Evolutionary conservation across 2,888 invertebrate genomes (phyloP).

Genomic region (Eupithecia dodoneata): DNA sequence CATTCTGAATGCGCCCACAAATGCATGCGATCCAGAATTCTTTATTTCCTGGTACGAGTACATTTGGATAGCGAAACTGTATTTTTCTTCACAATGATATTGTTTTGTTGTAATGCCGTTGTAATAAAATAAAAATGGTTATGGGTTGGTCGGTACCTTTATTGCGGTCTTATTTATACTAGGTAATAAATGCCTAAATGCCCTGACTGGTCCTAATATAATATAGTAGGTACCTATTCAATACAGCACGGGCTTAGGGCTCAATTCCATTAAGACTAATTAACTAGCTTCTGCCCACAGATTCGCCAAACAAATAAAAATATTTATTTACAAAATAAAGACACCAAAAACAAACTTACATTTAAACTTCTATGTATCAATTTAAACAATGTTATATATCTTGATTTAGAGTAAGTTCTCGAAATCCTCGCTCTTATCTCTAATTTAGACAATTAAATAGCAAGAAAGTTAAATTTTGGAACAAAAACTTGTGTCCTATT

Average conservation of each 20-base stretch:
- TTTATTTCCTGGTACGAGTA: constrained; percentile 52
- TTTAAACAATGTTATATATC: no score
- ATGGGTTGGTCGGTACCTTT: neutral
- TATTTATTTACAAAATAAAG: no score
- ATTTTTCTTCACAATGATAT: constrained; percentile 26
- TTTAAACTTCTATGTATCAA: no score
- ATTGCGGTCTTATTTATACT: neutral
- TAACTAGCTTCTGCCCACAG: no score
- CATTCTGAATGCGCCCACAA: constrained; percentile 36
- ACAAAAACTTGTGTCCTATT: neutral
- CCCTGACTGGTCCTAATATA: no score
- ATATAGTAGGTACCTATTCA: no score
- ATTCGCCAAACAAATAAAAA: no score
- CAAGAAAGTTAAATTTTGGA: neutral
- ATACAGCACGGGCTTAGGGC: no score
- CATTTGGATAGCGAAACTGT: constrained; percentile 38
- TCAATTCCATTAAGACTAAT: no score
- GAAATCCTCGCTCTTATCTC: no score
- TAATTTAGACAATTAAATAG: neutral
- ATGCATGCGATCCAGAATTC: constrained; percentile 60
- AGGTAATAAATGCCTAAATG: neutral
- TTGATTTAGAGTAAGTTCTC: no score
- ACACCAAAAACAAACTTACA: no score
- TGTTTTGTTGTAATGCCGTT: constrained; percentile 20
- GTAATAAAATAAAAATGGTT: neutral